Conservation (phyloP, 2,888 invertebrate species). For the Elysia crispata region DNA sequence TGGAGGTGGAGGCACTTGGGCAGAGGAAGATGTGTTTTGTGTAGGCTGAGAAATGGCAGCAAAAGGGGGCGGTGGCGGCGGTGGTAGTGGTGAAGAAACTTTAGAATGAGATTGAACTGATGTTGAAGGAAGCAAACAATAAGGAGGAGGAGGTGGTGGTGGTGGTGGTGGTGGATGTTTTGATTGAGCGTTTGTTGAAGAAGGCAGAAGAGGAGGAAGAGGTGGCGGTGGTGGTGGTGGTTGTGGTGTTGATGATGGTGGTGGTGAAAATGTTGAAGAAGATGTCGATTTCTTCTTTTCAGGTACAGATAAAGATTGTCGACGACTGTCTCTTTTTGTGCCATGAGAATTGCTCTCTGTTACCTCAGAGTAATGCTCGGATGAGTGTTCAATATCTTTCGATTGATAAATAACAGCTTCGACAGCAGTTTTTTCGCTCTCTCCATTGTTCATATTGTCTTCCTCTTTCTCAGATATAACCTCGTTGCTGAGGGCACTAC, state of each 20-base stretch:
- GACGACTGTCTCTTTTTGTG: no score
- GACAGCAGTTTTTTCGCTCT: not conserved
- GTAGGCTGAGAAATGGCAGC: slow-evolving; percentile 16
- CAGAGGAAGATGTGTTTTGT: not conserved
- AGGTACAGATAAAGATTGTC: not conserved
- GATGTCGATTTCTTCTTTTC: not conserved
- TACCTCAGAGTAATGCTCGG: no score
- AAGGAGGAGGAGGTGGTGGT: slow-evolving; percentile 32
- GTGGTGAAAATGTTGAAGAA: not conserved
- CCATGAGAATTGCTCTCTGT: no score
- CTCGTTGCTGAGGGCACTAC: no score
- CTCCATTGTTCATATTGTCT: not conserved
- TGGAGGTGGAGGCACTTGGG: slow-evolving; percentile 34
- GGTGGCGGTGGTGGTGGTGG: slow-evolving; percentile 21
- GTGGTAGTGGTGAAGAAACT: not conserved
- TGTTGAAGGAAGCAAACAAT: not conserved
- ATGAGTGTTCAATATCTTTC: no score
- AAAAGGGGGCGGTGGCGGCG: slow-evolving; percentile 24
- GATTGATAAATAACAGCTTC: not conserved
- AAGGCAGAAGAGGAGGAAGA: slow-evolving; percentile 31
- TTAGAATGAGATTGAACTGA: slow-evolving; percentile 26
- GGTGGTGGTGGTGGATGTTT: slow-evolving; percentile 1
- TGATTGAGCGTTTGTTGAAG: slow-evolving; percentile 13
- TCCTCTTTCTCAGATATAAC: not conserved
- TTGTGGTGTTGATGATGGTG: slow-evolving; percentile 19